Evolutionary conservation across 1,140 invertebrate species (phyloP), one percentile per base, ranked within the genome.

Genomic region (Aplysia californica): DNA sequence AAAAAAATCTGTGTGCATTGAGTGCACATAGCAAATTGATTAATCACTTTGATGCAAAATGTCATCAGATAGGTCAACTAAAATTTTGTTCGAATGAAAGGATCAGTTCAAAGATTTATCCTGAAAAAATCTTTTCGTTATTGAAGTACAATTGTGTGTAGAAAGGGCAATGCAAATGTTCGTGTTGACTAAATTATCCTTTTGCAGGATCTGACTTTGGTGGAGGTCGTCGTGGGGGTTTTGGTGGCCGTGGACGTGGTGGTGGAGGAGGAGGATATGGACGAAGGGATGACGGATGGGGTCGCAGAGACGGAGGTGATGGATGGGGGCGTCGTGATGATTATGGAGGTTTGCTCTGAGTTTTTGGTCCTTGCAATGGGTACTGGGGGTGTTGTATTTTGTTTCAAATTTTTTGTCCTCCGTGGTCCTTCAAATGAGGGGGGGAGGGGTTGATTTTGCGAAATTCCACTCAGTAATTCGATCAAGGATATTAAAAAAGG

Each of bases 191-290:
- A 15, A 50, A 50, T 50, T 10, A 50, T 50, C 44, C 10, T 10
- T 50, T 50, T 50, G 33, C 31, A 15, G 73, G 44, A 58, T 29
- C 6, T 59, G 65, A 38, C 35, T 55, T n/a, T 23, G 39, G 44
- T 75, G 64, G 58, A 36, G 58, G 73, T 33, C 3, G 41, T 36
- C 29, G 36, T 4, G 44, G 36, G 21, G 73, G 55, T 23, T 68
- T 23, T 69, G 71, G 68, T 65, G 39, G 38, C 21, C 23, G 21
- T 69, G 65, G 70, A n/a, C 6, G 61, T 44, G 23, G 59, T 56
- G 69, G 78, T 58, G 61, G 69, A 31, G 50, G 68, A 15, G 41
- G 66, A 20, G 64, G 58, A 6, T 66, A 56, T 18, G 71, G 71
- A 44, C 66, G 44, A 55, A 79, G 56, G 21, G 59, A 74, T 38